phyloP scores from a whole-genome alignment of 2,888 invertebrate genomes.

The Dasypolia templi region DNA sequence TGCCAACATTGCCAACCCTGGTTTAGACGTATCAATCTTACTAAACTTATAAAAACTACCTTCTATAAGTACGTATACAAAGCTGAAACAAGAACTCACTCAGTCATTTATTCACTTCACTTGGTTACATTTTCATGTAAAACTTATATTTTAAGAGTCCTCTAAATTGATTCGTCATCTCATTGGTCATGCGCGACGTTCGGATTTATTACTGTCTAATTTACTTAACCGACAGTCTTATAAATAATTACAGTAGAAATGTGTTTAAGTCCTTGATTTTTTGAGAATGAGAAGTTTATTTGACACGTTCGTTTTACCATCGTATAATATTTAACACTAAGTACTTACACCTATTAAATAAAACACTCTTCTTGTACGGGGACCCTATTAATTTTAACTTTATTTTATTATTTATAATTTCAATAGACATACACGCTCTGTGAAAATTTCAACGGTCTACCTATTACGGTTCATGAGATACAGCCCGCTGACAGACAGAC shows the following conservation, averaged over 20 bases:
- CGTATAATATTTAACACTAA: too few relatives aligned
- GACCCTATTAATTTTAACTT: too few relatives aligned
- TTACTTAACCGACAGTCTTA: constrained; percentile 20
- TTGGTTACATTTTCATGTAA: constrained; percentile 2
- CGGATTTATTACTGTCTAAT: constrained; percentile 48
- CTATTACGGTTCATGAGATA: too few relatives aligned
- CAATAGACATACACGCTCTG: too few relatives aligned
- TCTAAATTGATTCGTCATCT: constrained; percentile 34
- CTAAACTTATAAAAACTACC: too few relatives aligned
- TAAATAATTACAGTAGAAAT: not conserved
- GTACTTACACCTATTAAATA: too few relatives aligned
- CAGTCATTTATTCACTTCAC: constrained; percentile 21
- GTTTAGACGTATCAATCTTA: too few relatives aligned
- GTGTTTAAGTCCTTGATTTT: constrained; percentile 1
- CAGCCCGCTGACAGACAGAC: too few relatives aligned
- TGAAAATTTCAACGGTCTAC: too few relatives aligned
- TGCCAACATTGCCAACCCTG: too few relatives aligned
- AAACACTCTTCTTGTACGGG: too few relatives aligned
- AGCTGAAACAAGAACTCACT: not conserved
- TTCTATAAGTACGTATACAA: not conserved
- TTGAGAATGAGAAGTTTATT: not conserved
- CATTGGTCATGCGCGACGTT: constrained; percentile 36
- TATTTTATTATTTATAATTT: too few relatives aligned
- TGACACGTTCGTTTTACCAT: not conserved
- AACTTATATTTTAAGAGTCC: constrained; percentile 26